Percentiles rank a stretch among this genome's conserved stretches.
phyloP scores from a whole-genome alignment of 2,888 invertebrate genomes.

The Kryphioiulus occultus region DNA sequence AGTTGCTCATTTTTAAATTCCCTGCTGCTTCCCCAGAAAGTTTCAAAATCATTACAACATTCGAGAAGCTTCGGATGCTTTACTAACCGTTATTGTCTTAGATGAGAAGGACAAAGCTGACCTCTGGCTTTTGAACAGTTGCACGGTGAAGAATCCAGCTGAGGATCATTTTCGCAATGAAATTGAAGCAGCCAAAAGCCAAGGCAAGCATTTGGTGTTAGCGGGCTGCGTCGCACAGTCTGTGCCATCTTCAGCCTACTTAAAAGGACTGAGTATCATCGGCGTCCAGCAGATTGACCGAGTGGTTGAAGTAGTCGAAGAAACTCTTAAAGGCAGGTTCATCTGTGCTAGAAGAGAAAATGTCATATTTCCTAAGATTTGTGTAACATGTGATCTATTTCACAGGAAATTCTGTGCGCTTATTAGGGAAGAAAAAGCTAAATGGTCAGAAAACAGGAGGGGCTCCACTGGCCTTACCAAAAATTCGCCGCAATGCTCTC shows the following conservation, averaged over 20 bases:
- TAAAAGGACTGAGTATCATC: slow-evolving; percentile 87
- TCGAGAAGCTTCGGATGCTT: not conserved
- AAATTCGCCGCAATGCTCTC: slow-evolving; percentile 92
- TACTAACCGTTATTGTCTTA: slow-evolving; percentile 54
- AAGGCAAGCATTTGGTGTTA: slow-evolving; percentile 86
- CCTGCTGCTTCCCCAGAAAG: no score
- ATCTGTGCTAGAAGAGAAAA: not conserved
- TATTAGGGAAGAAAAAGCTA: slow-evolving; percentile 81
- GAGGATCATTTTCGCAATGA: slow-evolving; percentile 93
- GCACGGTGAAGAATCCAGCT: slow-evolving; percentile 97
- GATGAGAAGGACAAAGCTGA: slow-evolving; percentile 83
- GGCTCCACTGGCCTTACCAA: slow-evolving; percentile 85
- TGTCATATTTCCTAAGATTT: not conserved
- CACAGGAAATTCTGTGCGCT: slow-evolving; percentile 75
- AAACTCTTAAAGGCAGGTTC: slow-evolving; percentile 84
- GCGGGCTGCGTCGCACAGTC: slow-evolving; percentile 98
- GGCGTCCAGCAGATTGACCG: slow-evolving; percentile 98
- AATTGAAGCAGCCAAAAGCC: slow-evolving; percentile 74
- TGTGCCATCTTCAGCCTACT: slow-evolving; percentile 64
- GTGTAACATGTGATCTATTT: no score
- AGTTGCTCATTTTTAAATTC: no score
- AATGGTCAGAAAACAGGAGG: slow-evolving; percentile 82
- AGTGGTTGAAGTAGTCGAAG: slow-evolving; percentile 96
- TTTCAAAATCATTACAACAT: not conserved
- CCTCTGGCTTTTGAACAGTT: slow-evolving; percentile 95